Percentiles rank a stretch among this genome's conserved stretches.
These are phyloP conservation scores for Procambarus virginalis DNA, from an alignment of 1,140 invertebrate species.

Conservation along the genomic window DNA sequence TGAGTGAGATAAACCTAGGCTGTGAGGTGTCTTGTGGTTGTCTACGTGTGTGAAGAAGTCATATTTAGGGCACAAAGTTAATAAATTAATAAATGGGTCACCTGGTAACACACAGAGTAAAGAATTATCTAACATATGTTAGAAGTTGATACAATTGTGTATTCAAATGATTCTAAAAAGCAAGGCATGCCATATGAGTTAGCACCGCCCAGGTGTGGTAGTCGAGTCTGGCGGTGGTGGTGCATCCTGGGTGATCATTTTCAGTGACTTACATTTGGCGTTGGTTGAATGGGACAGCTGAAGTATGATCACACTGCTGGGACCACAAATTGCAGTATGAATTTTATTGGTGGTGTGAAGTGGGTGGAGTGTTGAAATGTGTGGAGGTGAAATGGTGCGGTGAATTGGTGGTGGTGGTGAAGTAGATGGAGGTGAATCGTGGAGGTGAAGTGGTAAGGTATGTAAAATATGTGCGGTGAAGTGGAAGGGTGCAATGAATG, in stretches of 20 bases:
- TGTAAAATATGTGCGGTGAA: no score
- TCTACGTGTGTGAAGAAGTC: conserved; percentile 28
- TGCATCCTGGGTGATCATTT: conserved; percentile 54
- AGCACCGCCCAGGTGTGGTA: conserved; percentile 52
- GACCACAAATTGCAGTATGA: conserved; percentile 34
- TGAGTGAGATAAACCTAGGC: conserved; percentile 23
- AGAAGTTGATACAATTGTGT: conserved; percentile 22
- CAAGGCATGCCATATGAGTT: conserved; percentile 21
- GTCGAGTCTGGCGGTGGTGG: conserved; percentile 62
- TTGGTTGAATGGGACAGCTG: conserved; percentile 60
- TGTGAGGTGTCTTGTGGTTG: conserved; percentile 44
- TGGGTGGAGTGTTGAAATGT: conserved; percentile 9
- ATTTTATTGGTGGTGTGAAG: neutral
- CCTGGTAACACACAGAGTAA: conserved; percentile 18
- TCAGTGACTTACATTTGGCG: conserved; percentile 66
- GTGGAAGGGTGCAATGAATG: no score
- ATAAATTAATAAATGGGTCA: conserved; percentile 43
- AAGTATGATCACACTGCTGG: conserved; percentile 56
- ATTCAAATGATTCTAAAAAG: conserved; percentile 27
- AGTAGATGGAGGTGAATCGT: conserved; percentile 10
- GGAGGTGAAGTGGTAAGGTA: conserved; percentile 30
- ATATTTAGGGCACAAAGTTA: conserved; percentile 22
- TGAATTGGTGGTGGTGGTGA: conserved; percentile 48
- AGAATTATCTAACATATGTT: conserved; percentile 2
- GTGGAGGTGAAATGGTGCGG: conserved; percentile 29